Conservation (phyloP, 1,140 invertebrate genomes). For the Lineus longissimus region DNA sequence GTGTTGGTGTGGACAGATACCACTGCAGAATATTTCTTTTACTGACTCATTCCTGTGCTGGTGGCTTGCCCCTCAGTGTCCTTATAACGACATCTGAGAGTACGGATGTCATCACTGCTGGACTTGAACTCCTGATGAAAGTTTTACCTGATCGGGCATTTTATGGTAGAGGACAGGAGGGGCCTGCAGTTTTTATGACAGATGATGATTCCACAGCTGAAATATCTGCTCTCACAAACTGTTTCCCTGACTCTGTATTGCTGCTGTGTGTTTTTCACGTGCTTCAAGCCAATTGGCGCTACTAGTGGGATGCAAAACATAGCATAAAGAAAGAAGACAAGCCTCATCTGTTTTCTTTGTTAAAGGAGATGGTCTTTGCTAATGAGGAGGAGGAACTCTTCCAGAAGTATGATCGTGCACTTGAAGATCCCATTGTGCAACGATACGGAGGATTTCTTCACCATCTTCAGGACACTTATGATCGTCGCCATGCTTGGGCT, state of each 20-base stretch:
- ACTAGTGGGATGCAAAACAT: no score
- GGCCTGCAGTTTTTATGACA: no score
- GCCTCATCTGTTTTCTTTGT: conserved; percentile 6
- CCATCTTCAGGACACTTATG: not conserved
- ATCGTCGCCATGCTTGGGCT: not conserved
- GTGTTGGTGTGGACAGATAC: conserved; percentile 12
- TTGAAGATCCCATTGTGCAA: not conserved
- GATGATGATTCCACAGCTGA: not conserved
- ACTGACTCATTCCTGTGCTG: no score
- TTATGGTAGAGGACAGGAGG: not conserved
- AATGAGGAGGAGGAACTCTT: not conserved
- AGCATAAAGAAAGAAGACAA: no score
- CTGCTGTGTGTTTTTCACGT: not conserved
- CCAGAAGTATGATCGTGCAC: not conserved
- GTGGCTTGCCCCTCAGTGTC: conserved; percentile 9
- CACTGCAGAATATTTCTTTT: no score
- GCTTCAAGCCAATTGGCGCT: no score
- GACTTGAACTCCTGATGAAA: not conserved
- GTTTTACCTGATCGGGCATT: not conserved
- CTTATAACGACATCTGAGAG: conserved; percentile 14
- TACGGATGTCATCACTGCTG: conserved; percentile 13
- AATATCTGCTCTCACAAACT: not conserved
- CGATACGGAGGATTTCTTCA: not conserved
- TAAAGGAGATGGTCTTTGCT: conserved; percentile 6
- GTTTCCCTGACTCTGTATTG: not conserved